Base-by-base conservation (phyloP, 1,140 invertebrate genomes). In the Psix sp. region DNA sequence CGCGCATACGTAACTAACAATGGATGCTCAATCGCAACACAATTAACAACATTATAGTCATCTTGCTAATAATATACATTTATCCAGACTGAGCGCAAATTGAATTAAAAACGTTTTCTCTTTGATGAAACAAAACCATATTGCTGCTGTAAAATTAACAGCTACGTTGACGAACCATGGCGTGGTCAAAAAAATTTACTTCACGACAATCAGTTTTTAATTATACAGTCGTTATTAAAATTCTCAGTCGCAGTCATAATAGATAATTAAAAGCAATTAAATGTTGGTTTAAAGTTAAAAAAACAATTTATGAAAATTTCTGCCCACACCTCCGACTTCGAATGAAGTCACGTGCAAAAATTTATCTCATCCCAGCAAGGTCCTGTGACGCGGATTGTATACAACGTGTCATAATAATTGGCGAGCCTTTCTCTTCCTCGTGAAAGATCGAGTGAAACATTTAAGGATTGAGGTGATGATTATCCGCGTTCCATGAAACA, bases 1-100 rank as follows among this genome's bases (percentile, higher is more conserved):
- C 66, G 68, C 72, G 31, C 67, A 72, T 72, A 54, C 75, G 45
- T 81, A 82, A 81, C 75, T 72, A 78, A 78, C 77, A 74, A 72
- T 77, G 46, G 63, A 71, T 51, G 62, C 62, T 66, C 31, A 40
- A 70, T 63, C 60, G 59, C 57, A 60, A 63, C 38, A 60, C 62
- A 65, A 72, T 68, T 75, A 76, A 75, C 74, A 68, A 60, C 74
- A 77, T 70, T 65, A 68, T 68, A 51, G 71, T 62, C 60, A 31
- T 21, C 56, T 39, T 9, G 7, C 16, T 39, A 43, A 57, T 46
- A 56, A 51, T 43, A 40, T n/a, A 14, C 38, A 33, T 31, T 3
- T 29, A 7, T 10, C 2, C 7, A 7, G 11, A 35, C 33, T 13
- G n/a, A n/a, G n/a, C n/a, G n/a, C n/a, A n/a, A n/a, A n/a, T n/a